A percentile compares a stretch with the other conserved stretches of the same genome.
phyloP scores from a whole-genome alignment of 2,113 vertebrate species.

The Phalacrocorax pelagicus region DNA sequence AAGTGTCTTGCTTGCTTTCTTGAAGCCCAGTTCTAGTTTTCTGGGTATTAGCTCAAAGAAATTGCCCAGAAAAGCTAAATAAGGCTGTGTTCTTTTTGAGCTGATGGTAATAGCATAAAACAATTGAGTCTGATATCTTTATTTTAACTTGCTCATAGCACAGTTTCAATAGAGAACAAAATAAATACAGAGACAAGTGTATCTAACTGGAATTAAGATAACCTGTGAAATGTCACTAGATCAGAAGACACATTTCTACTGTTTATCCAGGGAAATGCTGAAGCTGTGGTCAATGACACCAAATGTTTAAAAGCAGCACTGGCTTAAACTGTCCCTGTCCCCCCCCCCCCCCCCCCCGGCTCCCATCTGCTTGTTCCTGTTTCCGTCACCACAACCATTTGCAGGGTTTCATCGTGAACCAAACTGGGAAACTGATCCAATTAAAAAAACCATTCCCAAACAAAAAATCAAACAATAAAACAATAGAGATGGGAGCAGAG shows the following conservation, averaged over 20 bases:
- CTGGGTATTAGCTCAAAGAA: slow-evolving; percentile 23
- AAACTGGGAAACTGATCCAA: background rate
- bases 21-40: background rate
- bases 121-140: background rate
- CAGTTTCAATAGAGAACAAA: background rate
- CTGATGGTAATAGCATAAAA: background rate
- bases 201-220: background rate
- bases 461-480: background rate
- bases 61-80: slow-evolving; percentile 11
- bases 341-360: background rate
- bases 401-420: background rate
- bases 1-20: slow-evolving; percentile 10
- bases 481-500: background rate
- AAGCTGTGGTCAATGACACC: background rate
- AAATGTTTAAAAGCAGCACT: background rate
- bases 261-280: background rate
- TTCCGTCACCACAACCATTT: background rate
- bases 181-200: background rate
- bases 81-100: background rate
- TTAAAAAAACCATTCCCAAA: background rate
- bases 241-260: background rate
- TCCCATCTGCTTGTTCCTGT: background rate
- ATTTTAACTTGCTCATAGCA: background rate
- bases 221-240: background rate
- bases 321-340: background rate